These are phyloP conservation scores for Ochropleura plecta DNA, from an alignment of 2,888 invertebrate genomes.

Conservation along the genomic window DNA sequence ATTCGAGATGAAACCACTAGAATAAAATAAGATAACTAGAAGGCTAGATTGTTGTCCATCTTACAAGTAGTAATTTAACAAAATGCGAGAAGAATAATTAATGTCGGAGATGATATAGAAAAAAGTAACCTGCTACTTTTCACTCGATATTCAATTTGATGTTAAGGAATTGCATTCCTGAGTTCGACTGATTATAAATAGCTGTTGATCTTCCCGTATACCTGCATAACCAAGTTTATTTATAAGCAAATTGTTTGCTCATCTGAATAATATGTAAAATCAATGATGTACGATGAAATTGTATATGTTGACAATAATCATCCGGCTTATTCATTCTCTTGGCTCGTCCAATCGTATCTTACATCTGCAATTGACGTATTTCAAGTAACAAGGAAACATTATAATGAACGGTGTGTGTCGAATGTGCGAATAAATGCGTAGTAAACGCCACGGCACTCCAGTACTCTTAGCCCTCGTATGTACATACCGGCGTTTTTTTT, in stretches of 20 bases:
- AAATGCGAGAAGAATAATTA: not conserved
- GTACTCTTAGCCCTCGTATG: not conserved
- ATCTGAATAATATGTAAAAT: not conserved
- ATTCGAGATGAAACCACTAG: constrained; percentile 7
- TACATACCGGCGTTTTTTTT: not conserved
- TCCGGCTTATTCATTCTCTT: constrained; percentile 15
- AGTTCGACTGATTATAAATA: not conserved
- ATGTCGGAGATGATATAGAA: not conserved
- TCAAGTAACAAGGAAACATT: constrained; percentile 36
- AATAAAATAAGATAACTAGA: not conserved
- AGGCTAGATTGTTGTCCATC: not conserved
- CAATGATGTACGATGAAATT: too few relatives aligned
- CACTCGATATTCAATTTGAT: not conserved
- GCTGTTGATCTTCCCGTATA: not conserved
- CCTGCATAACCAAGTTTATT: not conserved
- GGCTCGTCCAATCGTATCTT: not conserved
- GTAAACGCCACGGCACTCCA: constrained; percentile 12
- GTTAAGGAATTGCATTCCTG: not conserved
- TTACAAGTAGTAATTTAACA: not conserved
- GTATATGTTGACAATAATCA: not conserved
- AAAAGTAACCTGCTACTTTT: not conserved
- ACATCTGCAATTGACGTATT: constrained; percentile 23
- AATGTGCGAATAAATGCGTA: constrained; percentile 26
- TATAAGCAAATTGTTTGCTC: not conserved
- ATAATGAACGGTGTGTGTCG: constrained; percentile 17